Percentiles rank a stretch among this genome's conserved stretches.
These are phyloP conservation scores for Tenebrosternarchus preto DNA, from an alignment of 2,113 vertebrate genomes.

Conservation along the genomic window DNA sequence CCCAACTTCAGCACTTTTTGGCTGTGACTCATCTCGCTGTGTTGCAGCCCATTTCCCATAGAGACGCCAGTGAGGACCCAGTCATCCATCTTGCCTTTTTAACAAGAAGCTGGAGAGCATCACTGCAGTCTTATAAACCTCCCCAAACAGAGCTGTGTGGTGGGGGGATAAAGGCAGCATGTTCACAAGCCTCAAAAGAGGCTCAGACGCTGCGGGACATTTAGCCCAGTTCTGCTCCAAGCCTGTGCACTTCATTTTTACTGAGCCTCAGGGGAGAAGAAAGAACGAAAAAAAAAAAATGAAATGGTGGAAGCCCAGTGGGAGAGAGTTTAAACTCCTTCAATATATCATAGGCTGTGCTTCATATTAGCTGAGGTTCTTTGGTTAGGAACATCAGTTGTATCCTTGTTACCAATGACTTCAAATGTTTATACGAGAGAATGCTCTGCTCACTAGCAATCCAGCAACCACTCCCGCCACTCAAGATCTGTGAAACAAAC, in stretches of 20 bases:
- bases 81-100: conserved; percentile 52
- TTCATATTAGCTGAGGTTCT: not conserved
- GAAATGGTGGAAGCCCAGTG: not conserved
- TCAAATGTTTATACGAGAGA: conserved; percentile 12
- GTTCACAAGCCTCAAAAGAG: conserved; percentile 8
- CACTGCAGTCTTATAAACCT: conserved; percentile 35
- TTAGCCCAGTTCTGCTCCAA: not conserved
- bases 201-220: not conserved
- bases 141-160: not conserved
- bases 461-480: conserved; percentile 3
- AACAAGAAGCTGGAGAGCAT: conserved; percentile 35
- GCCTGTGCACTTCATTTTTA: not conserved
- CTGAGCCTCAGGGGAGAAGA: not conserved
- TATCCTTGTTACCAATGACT: conserved; percentile 5
- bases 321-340: not conserved
- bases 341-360: not conserved
- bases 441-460: conserved; percentile 13
- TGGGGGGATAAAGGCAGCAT: conserved; percentile 12
- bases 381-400: not conserved
- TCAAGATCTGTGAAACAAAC: not conserved
- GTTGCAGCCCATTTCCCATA: conserved; percentile 60
- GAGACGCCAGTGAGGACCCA: conserved; percentile 53
- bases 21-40: conserved; percentile 63
- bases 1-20: conserved; percentile 67
- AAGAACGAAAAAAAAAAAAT: not conserved